phyloP scores from a whole-genome alignment of 2,113 vertebrate species.

The Poicephalus meyeri region DNA sequence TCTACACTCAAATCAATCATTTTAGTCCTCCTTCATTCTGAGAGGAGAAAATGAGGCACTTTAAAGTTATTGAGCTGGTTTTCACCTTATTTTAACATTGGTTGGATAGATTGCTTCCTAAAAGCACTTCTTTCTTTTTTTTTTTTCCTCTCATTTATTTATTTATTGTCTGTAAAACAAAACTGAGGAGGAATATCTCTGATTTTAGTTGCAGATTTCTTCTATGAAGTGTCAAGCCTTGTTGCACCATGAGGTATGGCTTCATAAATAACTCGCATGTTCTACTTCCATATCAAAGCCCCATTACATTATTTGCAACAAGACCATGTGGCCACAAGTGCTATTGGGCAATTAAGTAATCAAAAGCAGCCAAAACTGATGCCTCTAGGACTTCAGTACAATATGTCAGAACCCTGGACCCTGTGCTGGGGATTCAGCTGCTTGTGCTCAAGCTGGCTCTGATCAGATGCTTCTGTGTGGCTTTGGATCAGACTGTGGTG shows the following conservation, averaged over 20 bases:
- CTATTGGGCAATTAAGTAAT: not conserved
- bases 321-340: not conserved
- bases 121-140: not conserved
- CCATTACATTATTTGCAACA: not conserved
- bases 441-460: not conserved
- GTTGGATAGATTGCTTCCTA: not conserved
- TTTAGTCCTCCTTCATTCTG: not conserved
- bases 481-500: not conserved
- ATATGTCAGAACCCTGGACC: not conserved
- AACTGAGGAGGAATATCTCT: not conserved
- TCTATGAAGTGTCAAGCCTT: not conserved
- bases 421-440: not conserved
- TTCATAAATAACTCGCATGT: not conserved
- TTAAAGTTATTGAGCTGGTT: not conserved
- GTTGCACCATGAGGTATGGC: not conserved
- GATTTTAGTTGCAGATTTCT: not conserved
- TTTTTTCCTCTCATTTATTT: not conserved
- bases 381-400: not conserved
- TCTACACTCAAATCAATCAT: not conserved
- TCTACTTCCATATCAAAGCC: not conserved
- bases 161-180: not conserved
- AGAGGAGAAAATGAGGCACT: not conserved
- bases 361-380: not conserved
- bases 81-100: not conserved
- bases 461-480: accelerated